Evolutionary conservation across 2,797 vertebrate species (phyloP).

Genomic region (Spondyliosoma cantharus): DNA sequence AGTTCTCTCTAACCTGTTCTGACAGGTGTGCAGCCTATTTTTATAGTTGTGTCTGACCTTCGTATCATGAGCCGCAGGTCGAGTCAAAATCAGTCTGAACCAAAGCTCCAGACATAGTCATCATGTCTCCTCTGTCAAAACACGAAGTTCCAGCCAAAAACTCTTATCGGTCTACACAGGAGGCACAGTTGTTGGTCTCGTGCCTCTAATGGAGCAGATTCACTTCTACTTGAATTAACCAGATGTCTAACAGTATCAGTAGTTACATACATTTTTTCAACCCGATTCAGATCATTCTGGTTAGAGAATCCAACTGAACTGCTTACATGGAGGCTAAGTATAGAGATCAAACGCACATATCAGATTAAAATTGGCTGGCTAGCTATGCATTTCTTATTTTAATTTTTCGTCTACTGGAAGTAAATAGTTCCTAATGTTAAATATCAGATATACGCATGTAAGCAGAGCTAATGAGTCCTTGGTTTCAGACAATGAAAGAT

Average conservation of each 20-base stretch:
- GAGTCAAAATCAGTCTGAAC: constrained; percentile 21
- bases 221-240: neutral
- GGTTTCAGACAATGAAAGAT: neutral
- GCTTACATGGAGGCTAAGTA: no score
- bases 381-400: no score
- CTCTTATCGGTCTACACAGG: neutral
- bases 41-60: constrained; percentile 15
- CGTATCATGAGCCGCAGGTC: constrained; percentile 26
- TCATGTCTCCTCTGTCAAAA: neutral
- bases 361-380: no score
- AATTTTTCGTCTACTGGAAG: no score
- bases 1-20: constrained; percentile 17
- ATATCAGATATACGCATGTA: no score
- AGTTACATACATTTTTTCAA: no score
- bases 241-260: neutral
- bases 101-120: constrained; percentile 5
- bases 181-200: neutral
- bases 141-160: neutral
- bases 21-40: constrained; percentile 36
- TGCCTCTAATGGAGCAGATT: neutral
- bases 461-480: neutral
- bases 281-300: no score
- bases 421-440: no score
- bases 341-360: no score
- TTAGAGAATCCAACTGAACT: no score